Base-by-base conservation (phyloP, 1,140 invertebrate species). In the Hyles vespertilio region DNA sequence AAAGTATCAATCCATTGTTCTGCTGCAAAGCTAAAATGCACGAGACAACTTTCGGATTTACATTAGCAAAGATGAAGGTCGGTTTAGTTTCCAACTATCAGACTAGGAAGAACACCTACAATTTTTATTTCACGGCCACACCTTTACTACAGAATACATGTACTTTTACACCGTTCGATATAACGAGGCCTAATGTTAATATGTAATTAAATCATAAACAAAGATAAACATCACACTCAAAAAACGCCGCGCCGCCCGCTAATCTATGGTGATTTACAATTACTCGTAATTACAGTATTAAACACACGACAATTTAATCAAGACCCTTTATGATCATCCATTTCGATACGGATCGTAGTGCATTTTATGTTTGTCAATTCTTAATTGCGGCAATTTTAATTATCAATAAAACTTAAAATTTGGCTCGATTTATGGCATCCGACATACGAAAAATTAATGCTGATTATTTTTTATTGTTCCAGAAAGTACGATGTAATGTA, bases 321-420 rank as follows among this genome's bases (percentile, higher is more conserved):
- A 40, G 36, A 40, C 36, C 36, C 36, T 40, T 40, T 40, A 40
- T 40, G 2, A 22, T 32, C 11, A 32, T 32, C 4, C 40, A 2
- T 22, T 44, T 9, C n/a, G 43, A 43, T 22, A 44, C 11, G 12
- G 43, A n/a, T 48, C 22, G 12, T 6, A 36, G 34, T 5, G 36
- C 52, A 8, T 8, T 3, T 6, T 43, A 45, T 3, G 22, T 45
- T 54, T 54, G 52, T 12, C 36, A 5, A 45, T 12, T 34, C 43
- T 85, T 85, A 87, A 83, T 85, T 82, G 71, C 58, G 60, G 65
- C 76, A 72, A 81, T 85, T 82, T 86, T 84, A 87, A 86, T 87
- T 87, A 85, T 84, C 81, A 67, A 82, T 70, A 69, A 74, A 69
- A 71, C 58, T 52, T 49, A 69, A 72, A 77, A 69, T 76, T 73